A percentile compares a stretch with the other conserved stretches of the same genome.
Evolutionary conservation across 35 echinoderm and acorn worm genomes (phyloP).

Genomic region (Ophiothrix spiculata): DNA sequence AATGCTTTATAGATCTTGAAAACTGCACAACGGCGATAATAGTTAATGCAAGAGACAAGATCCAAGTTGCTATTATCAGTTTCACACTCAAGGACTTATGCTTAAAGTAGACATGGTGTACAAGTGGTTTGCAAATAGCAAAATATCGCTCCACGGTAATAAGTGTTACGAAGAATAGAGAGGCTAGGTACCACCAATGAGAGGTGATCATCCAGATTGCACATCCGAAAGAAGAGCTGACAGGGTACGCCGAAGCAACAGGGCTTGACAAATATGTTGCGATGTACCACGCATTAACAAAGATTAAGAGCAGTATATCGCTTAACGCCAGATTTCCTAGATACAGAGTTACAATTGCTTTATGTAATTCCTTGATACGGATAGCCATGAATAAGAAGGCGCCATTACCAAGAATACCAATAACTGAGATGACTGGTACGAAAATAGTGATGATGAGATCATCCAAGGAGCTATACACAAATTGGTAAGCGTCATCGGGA

Average conservation of each 20-base stretch:
- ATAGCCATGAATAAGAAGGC: not conserved
- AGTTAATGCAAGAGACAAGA: not conserved
- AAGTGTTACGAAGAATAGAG: not conserved
- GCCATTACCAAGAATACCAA: not conserved
- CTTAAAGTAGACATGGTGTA: not conserved
- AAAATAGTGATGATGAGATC: not conserved
- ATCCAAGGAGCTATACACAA: not conserved
- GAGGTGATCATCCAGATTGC: not conserved
- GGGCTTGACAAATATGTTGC: not conserved
- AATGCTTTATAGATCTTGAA: not conserved
- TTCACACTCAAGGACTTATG: not conserved
- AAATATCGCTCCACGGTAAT: not conserved
- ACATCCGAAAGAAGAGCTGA: not conserved
- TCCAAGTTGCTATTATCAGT: not conserved
- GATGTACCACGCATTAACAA: not conserved
- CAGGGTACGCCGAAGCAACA: not conserved
- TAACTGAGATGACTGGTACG: not conserved
- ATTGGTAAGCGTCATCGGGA: not conserved
- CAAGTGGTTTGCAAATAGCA: not conserved
- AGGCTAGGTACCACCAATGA: not conserved
- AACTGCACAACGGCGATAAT: not conserved
- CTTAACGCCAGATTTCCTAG: not conserved
- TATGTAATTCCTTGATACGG: not conserved
- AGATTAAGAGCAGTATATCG: not conserved
- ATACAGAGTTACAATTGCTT: not conserved